phyloP scores from a whole-genome alignment of 2,888 invertebrate species.

The Pollenia angustigena region DNA sequence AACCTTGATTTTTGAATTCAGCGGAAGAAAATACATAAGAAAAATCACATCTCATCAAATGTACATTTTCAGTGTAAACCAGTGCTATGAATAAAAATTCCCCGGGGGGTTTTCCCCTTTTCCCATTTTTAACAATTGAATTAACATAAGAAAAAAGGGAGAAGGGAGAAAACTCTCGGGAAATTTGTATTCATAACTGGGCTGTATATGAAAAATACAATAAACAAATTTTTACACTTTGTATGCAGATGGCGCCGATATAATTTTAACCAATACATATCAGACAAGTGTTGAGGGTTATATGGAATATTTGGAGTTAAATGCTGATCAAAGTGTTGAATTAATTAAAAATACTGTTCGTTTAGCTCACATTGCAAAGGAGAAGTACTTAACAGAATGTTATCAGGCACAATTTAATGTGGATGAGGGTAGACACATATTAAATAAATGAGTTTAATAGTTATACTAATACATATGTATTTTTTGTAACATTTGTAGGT shows the following conservation, averaged over 20 bases:
- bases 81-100: too few relatives aligned
- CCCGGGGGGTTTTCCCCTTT: too few relatives aligned
- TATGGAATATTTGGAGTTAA: constrained; percentile 89
- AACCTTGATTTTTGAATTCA: too few relatives aligned
- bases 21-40: too few relatives aligned
- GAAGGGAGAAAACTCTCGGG: too few relatives aligned
- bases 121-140: too few relatives aligned
- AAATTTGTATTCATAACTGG: neutral
- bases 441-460: neutral
- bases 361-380: constrained; percentile 89
- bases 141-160: too few relatives aligned
- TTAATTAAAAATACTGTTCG: constrained; percentile 90
- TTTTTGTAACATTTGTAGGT: constrained; percentile 73
- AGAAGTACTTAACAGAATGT: constrained; percentile 86
- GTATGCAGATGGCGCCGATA: constrained; percentile 91
- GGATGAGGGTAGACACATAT: constrained; percentile 75
- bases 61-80: too few relatives aligned
- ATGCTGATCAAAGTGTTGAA: constrained; percentile 88
- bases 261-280: constrained; percentile 95
- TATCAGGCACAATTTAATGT: constrained; percentile 80
- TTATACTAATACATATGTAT: neutral
- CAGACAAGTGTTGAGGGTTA: constrained; percentile 93
- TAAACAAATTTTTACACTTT: neutral
- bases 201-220: neutral
- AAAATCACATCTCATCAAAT: too few relatives aligned